These are phyloP conservation scores for Lepus townsendii DNA, from an alignment of 2,797 vertebrate species.

Conservation along the genomic window DNA sequence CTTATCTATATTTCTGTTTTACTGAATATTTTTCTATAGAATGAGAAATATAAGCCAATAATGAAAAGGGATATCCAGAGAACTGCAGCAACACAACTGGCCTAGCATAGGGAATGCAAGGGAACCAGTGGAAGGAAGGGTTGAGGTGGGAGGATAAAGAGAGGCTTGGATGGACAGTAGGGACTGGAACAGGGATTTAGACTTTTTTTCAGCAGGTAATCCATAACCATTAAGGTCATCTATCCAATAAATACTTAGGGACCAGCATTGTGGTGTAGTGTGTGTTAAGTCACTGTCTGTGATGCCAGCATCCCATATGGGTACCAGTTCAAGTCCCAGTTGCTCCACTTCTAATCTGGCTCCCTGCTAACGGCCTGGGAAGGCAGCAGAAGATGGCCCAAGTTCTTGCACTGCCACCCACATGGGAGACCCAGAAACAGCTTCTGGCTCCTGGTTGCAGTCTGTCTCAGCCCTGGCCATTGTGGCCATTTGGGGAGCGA, in stretches of 20 bases:
- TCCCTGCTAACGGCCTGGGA: too few relatives aligned
- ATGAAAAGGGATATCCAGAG: not conserved
- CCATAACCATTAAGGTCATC: not conserved
- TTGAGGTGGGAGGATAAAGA: not conserved
- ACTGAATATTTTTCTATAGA: slow-evolving; percentile 1
- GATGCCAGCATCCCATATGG: too few relatives aligned
- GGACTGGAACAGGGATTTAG: not conserved
- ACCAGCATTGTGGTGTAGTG: too few relatives aligned
- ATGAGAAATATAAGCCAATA: not conserved
- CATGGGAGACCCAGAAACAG: too few relatives aligned
- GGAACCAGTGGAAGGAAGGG: not conserved
- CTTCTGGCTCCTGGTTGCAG: too few relatives aligned
- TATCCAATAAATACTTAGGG: slow-evolving; percentile 5
- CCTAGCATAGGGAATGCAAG: not conserved
- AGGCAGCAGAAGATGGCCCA: too few relatives aligned
- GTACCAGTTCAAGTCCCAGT: too few relatives aligned
- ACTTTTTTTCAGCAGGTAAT: slow-evolving; percentile 53
- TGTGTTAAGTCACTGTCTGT: too few relatives aligned
- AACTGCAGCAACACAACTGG: not conserved
- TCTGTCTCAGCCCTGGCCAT: too few relatives aligned
- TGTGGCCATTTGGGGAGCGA: too few relatives aligned
- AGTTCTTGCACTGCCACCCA: too few relatives aligned
- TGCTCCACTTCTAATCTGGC: too few relatives aligned
- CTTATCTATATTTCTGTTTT: slow-evolving; percentile 19
- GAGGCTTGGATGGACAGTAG: not conserved